Base-by-base conservation (phyloP, 2,888 invertebrate genomes). In the Scrobipalpa costella region DNA sequence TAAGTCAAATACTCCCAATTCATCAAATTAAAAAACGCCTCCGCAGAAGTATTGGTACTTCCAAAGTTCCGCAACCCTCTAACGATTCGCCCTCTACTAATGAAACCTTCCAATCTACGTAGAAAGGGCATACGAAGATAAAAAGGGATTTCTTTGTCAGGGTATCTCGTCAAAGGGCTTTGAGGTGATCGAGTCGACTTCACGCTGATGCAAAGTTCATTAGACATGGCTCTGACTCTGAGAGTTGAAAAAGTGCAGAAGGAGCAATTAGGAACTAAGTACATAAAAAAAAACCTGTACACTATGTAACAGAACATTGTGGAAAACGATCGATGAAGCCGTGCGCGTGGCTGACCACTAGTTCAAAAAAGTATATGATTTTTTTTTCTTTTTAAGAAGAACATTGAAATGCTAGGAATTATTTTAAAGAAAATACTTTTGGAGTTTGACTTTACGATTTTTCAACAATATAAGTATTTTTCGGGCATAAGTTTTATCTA, bases 111-210 rank as follows among this genome's bases (percentile, higher is more conserved):
- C 15, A 44, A 44, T 44, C 44, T 44, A 15, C 15, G 44, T 15
- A 44, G 15, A 15, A 15, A 44, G 44, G 44, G 44, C 15, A 8
- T 15, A 44, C 9, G 44, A 9, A 15, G 44, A 44, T 44, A 44
- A 44, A 44, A 44, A 44, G n/a, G 44, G 44, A 44, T n/a, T 44
- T 9, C 15, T 15, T 44, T 44, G n/a, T 44, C 44, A 44, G 44
- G 44, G 3, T 2, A 15, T 9, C 44, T 44, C 63, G 61, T 64
- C 64, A 62, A 63, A 52, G 50, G 50, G 21, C 7, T 52, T 27
- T 13, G 21, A 21, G 21, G 21, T 21, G 50, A 52, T 52, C 21
- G n/a, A 15, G 44, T 44, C 44, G 44, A 44, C 15, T 44, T 15
- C 44, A 15, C 44, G n/a, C 9, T 44, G 44, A 44, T 44, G 27